Evolutionary conservation across 2,888 invertebrate genomes (phyloP), one percentile per base, ranked within the genome.

Genomic region (Troglohyphantes excavatus): DNA sequence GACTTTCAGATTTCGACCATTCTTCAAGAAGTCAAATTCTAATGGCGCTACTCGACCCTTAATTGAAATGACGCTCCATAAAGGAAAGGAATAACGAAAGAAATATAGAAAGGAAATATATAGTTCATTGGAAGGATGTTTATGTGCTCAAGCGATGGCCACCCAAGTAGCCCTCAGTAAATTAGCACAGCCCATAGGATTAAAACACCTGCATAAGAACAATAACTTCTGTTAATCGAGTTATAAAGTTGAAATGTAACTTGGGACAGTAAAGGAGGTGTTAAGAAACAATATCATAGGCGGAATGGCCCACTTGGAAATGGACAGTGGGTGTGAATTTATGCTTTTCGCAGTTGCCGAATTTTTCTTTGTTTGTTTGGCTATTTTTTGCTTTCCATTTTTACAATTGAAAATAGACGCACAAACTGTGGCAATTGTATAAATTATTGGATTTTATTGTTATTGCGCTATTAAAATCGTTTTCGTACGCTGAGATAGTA

Each of bases 171-270:
- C 67, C 21, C 7, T 23, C 26, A 26, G 65, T 81, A 87, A 87
- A 81, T 81, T 87, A 87, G 67, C 72, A 53, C 67, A 21, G 79
- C 9, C 61, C 29, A 78, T 61, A 33, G 86, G 43, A 81, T 81
- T 73, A 87, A 75, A 87, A 87, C 87, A 87, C 70, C 87, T 87
- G 87, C 79, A 27, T 21, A 27, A 73, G 70, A 85, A 85, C 79
- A 87, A 79, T 87, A 87, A 87, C 79, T 79, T 65, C n/a, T 21
- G 29, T 79, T 81, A 87, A 87, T 87, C 87, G 73, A 87, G 87
- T 87, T 79, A 87, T 81, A 81, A 87, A 87, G 73, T 79, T 65
- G 43, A 70, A 86, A 61, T 65, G 87, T n/a, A 70, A 79, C 59
- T 72, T 29, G 17, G 73, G 67, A 68, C 75, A 29, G 79, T 87